These are phyloP conservation scores for Cavia aperea DNA, from an alignment of 2,113 vertebrate genomes.

Conservation along the genomic window DNA sequence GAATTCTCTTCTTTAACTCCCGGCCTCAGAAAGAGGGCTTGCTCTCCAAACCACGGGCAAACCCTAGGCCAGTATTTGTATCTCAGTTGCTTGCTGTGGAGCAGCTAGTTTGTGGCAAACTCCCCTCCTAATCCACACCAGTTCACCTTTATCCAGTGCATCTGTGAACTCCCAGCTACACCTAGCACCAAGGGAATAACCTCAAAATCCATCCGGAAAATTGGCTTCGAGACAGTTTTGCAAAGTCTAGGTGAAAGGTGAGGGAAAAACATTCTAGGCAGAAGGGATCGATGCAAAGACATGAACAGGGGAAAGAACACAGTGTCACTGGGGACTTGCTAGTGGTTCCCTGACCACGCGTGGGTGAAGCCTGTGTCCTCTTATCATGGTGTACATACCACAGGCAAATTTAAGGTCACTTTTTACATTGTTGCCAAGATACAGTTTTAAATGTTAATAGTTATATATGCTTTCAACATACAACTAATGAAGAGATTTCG, in stretches of 20 bases:
- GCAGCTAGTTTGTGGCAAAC: accelerated
- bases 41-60: background rate
- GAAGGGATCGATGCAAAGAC: background rate
- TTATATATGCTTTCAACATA: background rate
- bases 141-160: no score
- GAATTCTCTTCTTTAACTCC: background rate
- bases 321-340: accelerated
- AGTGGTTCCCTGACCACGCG: accelerated
- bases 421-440: background rate
- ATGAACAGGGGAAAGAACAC: background rate
- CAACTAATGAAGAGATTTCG: background rate
- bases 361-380: background rate
- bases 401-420: background rate
- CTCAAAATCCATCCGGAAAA: background rate
- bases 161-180: accelerated
- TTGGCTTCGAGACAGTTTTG: background rate
- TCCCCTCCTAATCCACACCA: background rate
- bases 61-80: background rate
- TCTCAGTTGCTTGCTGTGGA: no score
- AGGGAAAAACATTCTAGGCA: background rate
- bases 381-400: accelerated
- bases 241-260: background rate
- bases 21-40: background rate
- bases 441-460: background rate
- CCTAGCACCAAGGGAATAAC: background rate